Conservation (phyloP, 2,113 vertebrate species). For the Rynchops niger region DNA sequence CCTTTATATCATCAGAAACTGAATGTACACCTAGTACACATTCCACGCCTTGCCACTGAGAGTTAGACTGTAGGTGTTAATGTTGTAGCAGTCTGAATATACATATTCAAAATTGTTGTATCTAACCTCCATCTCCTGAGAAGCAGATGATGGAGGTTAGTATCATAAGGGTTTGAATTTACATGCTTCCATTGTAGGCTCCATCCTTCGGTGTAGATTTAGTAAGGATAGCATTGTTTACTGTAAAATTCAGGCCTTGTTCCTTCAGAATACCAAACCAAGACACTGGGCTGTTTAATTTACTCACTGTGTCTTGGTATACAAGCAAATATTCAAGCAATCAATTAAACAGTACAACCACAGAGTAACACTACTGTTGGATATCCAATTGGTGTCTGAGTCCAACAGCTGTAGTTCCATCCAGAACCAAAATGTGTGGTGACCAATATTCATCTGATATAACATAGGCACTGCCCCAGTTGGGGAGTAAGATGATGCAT, state of each 20-base stretch:
- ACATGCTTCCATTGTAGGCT: background rate
- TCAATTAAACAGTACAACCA: background rate
- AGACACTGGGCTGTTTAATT: background rate
- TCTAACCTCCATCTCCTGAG: background rate
- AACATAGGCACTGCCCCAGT: too few species aligned
- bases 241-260: background rate
- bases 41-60: background rate
- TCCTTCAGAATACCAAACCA: background rate
- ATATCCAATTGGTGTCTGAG: background rate
- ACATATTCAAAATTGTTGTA: background rate
- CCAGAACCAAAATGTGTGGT: background rate
- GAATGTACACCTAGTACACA: background rate
- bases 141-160: background rate
- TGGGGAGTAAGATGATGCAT: background rate
- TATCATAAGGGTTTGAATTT: background rate
- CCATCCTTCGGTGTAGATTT: background rate
- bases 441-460: background rate
- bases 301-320: background rate
- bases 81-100: background rate
- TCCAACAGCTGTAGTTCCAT: background rate
- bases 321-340: background rate
- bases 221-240: background rate
- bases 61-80: background rate
- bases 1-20: background rate
- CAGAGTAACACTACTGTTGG: background rate